Evolutionary conservation across 2,113 vertebrate genomes (phyloP), one percentile per base, ranked within the genome.

Genomic region (Carassius auratus): DNA sequence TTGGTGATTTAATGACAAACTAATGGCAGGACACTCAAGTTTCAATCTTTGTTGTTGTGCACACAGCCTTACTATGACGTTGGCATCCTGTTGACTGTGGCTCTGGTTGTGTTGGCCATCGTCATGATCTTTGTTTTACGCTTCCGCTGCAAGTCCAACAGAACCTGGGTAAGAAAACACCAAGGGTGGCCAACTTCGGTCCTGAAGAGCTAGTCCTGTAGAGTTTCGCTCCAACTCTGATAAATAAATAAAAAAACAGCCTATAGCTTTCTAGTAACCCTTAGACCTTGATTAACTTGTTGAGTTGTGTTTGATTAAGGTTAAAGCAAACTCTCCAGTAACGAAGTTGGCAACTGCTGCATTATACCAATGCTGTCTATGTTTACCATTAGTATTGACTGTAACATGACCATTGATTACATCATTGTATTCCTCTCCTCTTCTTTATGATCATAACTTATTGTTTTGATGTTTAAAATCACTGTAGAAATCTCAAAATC

Each of bases 31-130:
- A n/a, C 57, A 61, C 64, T 33, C 64, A 26, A 13, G 2, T 23
- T 14, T 79, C 9, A 36, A 21, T 19, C 64, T 61, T 45, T 0
- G 13, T 33, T 33, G 7, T 8, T 59, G n/a, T 68, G 61, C 82
- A 14, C 89, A 45, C 93, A 99, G 98, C 95, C 95, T 83, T 95
- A 97, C 90, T 98, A 98, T 0, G 97, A 99, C 0, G 95, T 98
- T 76, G 97, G 96, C 86, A 98, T 99, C 89, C 95, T 99, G 85
- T 95, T 98, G 91, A 99, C 97, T 0, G 96, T 99, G 74, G 94
- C 98, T 88, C 93, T 97, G 86, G 97, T 95, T 0, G 94, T 98
- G 80, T 90, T 97, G 0, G 94, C 96, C 90, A 95, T 99, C 85
- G 90, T 98, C 86, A 75, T 97, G 26, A 96, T 96, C 88, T 96